Evolutionary conservation across 2,888 invertebrate species (phyloP), one percentile per base, ranked within the genome.

Genomic region (Habrosyne pyritoides): DNA sequence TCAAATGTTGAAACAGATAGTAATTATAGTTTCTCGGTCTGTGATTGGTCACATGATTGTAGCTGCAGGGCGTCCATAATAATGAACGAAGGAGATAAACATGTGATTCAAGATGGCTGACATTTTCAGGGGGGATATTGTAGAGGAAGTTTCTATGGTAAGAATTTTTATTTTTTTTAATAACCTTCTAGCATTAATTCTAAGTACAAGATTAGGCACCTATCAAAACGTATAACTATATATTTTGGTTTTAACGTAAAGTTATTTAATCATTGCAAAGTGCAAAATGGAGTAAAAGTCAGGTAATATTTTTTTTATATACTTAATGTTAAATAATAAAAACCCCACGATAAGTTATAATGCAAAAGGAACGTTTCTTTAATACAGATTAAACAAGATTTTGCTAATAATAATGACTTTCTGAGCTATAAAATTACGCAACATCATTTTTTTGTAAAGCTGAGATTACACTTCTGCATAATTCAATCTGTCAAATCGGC

Each of bases 21-120:
- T 75, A 79, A 76, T 69, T 70, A 67, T 64, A 57, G 67, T 71
- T 71, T 71, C 62, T 63, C 62, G 68, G 59, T 61, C 62, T 80
- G 84, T 88, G 87, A 87, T 88, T 89, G 88, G 90, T 91, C 91
- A 89, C 84, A 89, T 86, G 88, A 83, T 64, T 54, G 51, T 53
- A 50, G 18, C 52, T 57, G 59, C 71, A 77, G 79, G 77, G 76
- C 78, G 79, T 79, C 68, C 67, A 69, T 72, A 69, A 67, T 76
- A 69, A 79, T 73, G 79, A 78, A 71, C 71, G 77, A 77, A 78
- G 73, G 75, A 83, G 79, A 84, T 82, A 78, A 83, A 83, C 89
- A 91, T 85, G 91, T 91, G 91, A 91, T 85, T 67, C 85, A 91
- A 91, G 76, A 91, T 91, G 91, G 91, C 90, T 80, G 74, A 65